Evolutionary conservation across 2,888 invertebrate genomes (phyloP).

Genomic region (Megalurothrips usitatus): DNA sequence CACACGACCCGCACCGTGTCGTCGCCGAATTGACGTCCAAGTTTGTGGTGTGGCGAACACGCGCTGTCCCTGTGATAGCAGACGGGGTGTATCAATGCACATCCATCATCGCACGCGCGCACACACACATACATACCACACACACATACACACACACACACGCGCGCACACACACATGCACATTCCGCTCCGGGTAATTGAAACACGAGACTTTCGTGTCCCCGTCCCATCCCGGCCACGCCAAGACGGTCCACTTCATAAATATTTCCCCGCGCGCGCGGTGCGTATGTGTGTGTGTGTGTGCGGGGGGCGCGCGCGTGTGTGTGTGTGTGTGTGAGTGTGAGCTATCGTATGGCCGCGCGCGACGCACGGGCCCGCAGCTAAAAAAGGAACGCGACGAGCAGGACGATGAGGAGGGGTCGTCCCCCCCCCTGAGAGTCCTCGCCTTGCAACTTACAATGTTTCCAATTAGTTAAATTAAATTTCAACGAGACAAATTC

Average conservation of each 20-base stretch:
- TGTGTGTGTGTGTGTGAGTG: too few species aligned
- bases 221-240: background rate
- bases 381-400: background rate
- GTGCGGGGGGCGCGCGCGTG: background rate
- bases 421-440: too few species aligned
- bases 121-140: background rate
- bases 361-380: background rate
- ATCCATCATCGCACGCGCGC: background rate
- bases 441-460: too few species aligned
- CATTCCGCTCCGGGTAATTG: conserved; percentile 7
- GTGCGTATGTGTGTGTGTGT: too few species aligned
- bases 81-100: background rate
- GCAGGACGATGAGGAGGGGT: too few species aligned
- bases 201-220: conserved; percentile 13
- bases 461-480: too few species aligned
- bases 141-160: background rate
- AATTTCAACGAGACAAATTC: too few species aligned
- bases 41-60: too few species aligned
- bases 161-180: background rate
- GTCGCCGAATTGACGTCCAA: background rate
- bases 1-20: background rate
- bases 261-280: conserved; percentile 19
- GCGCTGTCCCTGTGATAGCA: too few species aligned
- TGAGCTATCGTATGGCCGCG: conserved; percentile 11
- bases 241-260: conserved; percentile 2